Evolutionary conservation across 2,113 vertebrate species (phyloP), one percentile per base, ranked within the genome.

Genomic region (Agapornis roseicollis): DNA sequence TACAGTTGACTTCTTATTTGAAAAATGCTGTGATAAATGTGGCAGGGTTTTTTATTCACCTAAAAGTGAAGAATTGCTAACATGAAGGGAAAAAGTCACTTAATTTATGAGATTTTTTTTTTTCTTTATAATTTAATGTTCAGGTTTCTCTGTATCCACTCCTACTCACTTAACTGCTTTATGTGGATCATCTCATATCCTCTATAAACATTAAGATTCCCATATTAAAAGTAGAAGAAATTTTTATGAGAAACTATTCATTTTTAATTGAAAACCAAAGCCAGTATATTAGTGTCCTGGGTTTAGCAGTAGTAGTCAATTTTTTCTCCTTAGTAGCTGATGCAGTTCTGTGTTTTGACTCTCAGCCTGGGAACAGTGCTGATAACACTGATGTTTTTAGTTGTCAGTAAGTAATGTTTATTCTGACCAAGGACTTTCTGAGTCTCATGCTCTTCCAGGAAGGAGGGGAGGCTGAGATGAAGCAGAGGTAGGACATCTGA

Each of bases 131-230:
- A 1, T 27, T 35, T 56, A 28, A 42, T 18, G 14, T n/a, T 88
- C 37, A 63, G 17, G 3, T 73, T 88, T 73, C 33, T 55, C 35
- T 69, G 13, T 18, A 6, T 44, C 61, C 5, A 28, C 29, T 46
- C 49, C 33, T 80, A 2, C 19, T 46, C n/a, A 44, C 7, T 65
- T 78, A 20, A 10, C 15, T 91, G 31, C 9, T 83, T 63, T 69
- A 11, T 46, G 6, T 46, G 35, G 19, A 8, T 41, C 0, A 0
- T 19, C 7, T 69, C 66, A 65, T 37, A n/a, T 24, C 3, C 1
- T 58, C 16, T 60, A 5, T 64, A 6, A 50, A 39, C 6, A 31
- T 44, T 49, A 66, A 47, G 24, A 46, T 69, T 13, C 4, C 33
- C 7, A 3, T 78, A 4, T 11, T 24, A 25, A 52, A 85, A 85